A percentile compares a stretch with the other conserved stretches of the same genome.
Conservation (phyloP, 2,797 vertebrate species). For the Xenentodon cancila region DNA sequence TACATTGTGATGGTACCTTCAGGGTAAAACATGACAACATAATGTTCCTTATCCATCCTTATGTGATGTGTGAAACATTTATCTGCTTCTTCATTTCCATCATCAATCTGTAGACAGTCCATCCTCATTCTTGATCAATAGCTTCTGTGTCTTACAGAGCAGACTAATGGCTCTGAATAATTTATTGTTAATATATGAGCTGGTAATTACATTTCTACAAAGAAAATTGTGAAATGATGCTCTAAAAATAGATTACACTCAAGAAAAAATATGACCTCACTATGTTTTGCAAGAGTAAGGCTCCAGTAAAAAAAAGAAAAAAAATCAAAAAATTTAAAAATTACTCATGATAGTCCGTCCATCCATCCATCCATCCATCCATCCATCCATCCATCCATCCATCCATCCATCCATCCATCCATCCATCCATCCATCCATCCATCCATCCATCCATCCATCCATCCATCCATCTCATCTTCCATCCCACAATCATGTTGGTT, state of each 20-base stretch:
- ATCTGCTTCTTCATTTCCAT: conserved; percentile 35
- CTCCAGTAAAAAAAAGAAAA: not conserved
- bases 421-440: too few relatives aligned
- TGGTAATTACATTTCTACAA: conserved; percentile 66
- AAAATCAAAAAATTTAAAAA: too few relatives aligned
- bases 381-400: too few relatives aligned
- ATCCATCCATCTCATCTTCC: too few relatives aligned
- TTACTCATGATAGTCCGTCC: too few relatives aligned
- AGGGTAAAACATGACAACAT: conserved; percentile 3
- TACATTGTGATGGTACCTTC: not conserved
- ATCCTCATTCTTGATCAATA: conserved; percentile 65
- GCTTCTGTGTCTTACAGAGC: conserved; percentile 41
- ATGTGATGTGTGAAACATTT: conserved; percentile 23
- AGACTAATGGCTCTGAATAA: conserved; percentile 67
- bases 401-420: too few relatives aligned
- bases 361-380: too few relatives aligned
- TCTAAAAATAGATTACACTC: conserved; percentile 59
- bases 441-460: too few relatives aligned
- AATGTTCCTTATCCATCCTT: conserved; percentile 1
- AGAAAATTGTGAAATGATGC: conserved; percentile 34
- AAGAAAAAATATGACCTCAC: conserved; percentile 16
- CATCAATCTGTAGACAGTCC: conserved; percentile 48
- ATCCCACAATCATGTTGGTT: too few relatives aligned
- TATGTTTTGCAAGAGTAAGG: conserved; percentile 6
- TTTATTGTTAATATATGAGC: conserved; percentile 65